phyloP scores from a whole-genome alignment of 53 echinoderm and acorn worm genomes.

The Hippasteria phrygiana region DNA sequence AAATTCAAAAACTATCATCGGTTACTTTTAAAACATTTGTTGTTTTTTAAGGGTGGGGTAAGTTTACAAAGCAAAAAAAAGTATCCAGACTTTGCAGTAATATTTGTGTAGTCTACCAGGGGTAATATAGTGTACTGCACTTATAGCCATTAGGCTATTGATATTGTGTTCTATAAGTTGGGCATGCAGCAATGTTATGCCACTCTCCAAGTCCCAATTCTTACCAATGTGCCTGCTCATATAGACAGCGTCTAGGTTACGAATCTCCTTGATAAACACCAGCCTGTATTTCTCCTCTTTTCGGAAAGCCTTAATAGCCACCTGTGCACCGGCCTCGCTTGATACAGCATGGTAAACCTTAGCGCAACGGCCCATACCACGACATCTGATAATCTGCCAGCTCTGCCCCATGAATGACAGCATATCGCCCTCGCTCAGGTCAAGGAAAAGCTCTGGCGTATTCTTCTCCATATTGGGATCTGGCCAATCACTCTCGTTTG shows the following conservation, averaged over 20 bases:
- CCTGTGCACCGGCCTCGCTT: constrained; percentile 74
- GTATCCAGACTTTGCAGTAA: too few species aligned
- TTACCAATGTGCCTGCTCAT: constrained; percentile 84
- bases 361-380: constrained; percentile 90
- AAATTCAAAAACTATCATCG: too few species aligned
- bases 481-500: too few species aligned
- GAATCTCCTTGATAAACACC: constrained; percentile 89
- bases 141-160: too few species aligned
- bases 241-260: constrained; percentile 81
- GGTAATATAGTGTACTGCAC: too few species aligned
- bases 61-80: too few species aligned
- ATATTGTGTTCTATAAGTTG: too few species aligned
- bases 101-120: too few species aligned
- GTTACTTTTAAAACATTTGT: too few species aligned
- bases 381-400: constrained; percentile 75
- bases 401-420: constrained; percentile 80
- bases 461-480: constrained; percentile 31
- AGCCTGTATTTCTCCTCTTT: constrained; percentile 87
- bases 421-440: constrained; percentile 79
- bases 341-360: constrained; percentile 89
- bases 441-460: constrained; percentile 83
- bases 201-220: too few species aligned
- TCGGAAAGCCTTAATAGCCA: constrained; percentile 86
- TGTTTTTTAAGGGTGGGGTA: too few species aligned
- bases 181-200: too few species aligned